Evolutionary conservation across 2,797 vertebrate genomes (phyloP), one percentile per base, ranked within the genome.

Genomic region (Sebastes alutus): DNA sequence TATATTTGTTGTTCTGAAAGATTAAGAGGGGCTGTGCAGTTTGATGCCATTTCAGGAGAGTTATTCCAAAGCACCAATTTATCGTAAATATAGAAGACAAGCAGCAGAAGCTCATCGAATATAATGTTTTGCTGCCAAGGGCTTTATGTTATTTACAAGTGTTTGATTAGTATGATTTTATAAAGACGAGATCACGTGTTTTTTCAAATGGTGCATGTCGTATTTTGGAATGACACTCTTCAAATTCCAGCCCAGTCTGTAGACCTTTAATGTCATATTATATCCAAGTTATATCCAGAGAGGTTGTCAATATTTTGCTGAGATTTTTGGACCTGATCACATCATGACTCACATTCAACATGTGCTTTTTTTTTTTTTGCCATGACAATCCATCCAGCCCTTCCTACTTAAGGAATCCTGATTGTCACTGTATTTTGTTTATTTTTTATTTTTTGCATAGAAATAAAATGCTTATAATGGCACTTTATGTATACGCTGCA

Each of bases 391-490:
- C 84, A 82, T 81, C 90, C 79, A 82, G 66, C 67, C 67, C 77
- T 81, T 92, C 68, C 78, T 77, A 70, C 68, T 72, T 55, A 77
- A 88, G 85, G 75, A 89, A 84, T 73, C 38, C 78, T 90, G 82
- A 90, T 91, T 92, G 86, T 92, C 90, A 91, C 87, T 92, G 85
- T 93, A 84, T 89, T 91, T 82, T 90, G 29, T 78, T 78, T 84
- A 33, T 68, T 38, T 66, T 65, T 18, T 66, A 32, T 76, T 81
- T 92, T 91, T 92, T 86, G 82, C 89, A 91, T 93, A 87, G 68
- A 94, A 94, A 95, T 94, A 93, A 96, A 96, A 94, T 88, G 88
- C 91, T 93, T 93, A 90, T 91, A 89, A 93, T 89, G 91, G 92
- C 93, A 95, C 93, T 95, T 94, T 94, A 94, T 89, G 90, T 92